Evolutionary conservation across 2,113 vertebrate species (phyloP), one percentile per base, ranked within the genome.

Genomic region (Acrocephalus kingi): DNA sequence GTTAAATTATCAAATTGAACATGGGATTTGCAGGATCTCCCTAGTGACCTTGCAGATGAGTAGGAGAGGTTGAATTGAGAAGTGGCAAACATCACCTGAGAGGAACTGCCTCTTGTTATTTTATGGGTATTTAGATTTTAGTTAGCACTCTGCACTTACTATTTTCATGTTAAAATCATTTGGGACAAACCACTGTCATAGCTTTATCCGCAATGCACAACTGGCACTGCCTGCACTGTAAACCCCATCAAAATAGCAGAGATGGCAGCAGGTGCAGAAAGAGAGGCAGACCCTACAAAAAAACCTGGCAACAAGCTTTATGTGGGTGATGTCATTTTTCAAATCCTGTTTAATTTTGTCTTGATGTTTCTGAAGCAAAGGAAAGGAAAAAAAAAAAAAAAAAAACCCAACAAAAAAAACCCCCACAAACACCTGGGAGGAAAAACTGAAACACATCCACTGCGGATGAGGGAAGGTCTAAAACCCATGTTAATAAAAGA

Each of bases 371-470:
- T 28, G 4, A 66, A 30, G 21, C 15, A 74, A 74, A 64, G 9
- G 21, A 88, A 49, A 68, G 27, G 13, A 14, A 5, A 16, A 11
- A 39, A 39, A 35, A 35, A 35, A 35, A 35, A 35, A 35, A 35
- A 35, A 35, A 68, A 30, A 15, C n/a, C n/a, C n/a, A n/a, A n/a
- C n/a, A 14, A 35, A 68, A 30, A 15, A 14, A 5, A 16, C 22
- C 37, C 37, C 8, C 8, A 39, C 9, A 39, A 11, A 39, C 9
- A 5, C 11, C 22, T 0, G 2, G 3, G 7, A 19, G 6, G 9
- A 9, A 2, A 18, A 15, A 54, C 12, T 19, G 23, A 64, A 24
- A 61, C 7, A n/a, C 21, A 39, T 39, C 37, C 15, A 72, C 28
- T 6, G 48, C 17, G 20, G 54, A 76, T 52, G 30, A 91, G 19